Percentiles rank a stretch among this genome's conserved stretches.
These are phyloP conservation scores for Holotrichia oblita DNA, from an alignment of 1,140 invertebrate genomes.

Conservation along the genomic window DNA sequence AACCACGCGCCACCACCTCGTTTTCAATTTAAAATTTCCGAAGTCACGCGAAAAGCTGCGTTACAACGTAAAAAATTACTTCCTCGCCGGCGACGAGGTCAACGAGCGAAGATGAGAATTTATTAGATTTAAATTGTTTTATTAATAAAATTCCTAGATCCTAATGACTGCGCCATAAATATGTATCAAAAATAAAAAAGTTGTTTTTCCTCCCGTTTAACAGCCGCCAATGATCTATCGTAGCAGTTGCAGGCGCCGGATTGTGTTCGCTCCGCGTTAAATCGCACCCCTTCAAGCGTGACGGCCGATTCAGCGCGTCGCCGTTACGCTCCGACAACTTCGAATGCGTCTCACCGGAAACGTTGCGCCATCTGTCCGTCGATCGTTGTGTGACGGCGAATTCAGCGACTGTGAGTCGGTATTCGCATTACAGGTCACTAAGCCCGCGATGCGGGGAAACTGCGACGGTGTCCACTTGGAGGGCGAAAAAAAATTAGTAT, in stretches of 20 bases:
- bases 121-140: neutral
- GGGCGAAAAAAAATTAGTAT: neutral
- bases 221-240: neutral
- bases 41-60: neutral
- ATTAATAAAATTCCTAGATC: neutral
- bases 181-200: too few relatives aligned
- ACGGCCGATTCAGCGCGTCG: neutral
- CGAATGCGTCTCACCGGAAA: constrained; percentile 18
- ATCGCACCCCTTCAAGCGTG: neutral
- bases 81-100: too few relatives aligned
- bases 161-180: too few relatives aligned
- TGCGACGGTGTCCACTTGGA: neutral
- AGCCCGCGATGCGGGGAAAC: neutral
- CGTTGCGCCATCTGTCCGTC: constrained; percentile 20
- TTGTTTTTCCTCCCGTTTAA: neutral
- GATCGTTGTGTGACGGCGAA: neutral
- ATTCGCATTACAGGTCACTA: constrained; percentile 23
- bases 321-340: neutral
- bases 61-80: neutral
- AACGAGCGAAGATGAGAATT: neutral
- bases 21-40: neutral
- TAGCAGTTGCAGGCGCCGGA: neutral
- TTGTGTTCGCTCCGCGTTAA: neutral
- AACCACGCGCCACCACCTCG: neutral
- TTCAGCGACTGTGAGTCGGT: neutral